Conservation (phyloP, 1,140 invertebrate genomes). For the Zaprionus lachaisei region DNA sequence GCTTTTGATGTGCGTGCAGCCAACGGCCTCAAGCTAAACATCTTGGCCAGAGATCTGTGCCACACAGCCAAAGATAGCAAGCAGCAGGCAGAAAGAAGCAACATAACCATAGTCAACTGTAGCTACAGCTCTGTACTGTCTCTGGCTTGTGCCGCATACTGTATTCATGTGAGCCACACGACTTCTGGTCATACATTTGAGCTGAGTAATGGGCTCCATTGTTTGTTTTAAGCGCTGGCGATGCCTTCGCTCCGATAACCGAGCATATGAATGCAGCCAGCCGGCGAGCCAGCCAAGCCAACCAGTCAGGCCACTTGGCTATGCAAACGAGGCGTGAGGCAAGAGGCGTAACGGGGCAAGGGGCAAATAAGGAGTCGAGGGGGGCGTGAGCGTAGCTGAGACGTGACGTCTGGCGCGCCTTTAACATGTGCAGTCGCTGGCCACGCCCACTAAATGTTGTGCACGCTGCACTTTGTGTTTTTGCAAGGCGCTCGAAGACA, state of each 20-base stretch:
- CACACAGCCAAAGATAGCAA: conserved; percentile 33
- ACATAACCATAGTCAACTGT: conserved; percentile 13
- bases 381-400: conserved; percentile 45
- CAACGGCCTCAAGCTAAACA: conserved; percentile 43
- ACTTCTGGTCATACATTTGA: conserved; percentile 48
- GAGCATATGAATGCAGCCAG: conserved; percentile 71
- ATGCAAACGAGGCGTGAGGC: conserved; percentile 66
- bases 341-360: conserved; percentile 17
- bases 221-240: conserved; percentile 75
- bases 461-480: conserved; percentile 65
- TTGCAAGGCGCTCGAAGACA: conserved; percentile 70
- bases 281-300: conserved; percentile 36
- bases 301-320: conserved; percentile 56
- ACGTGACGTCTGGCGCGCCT: conserved; percentile 58
- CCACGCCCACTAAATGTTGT: conserved; percentile 69
- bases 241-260: conserved; percentile 75
- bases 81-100: neutral
- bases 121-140: neutral
- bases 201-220: conserved; percentile 70
- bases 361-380: neutral
- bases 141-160: neutral
- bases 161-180: conserved; percentile 29
- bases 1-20: conserved; percentile 49
- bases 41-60: conserved; percentile 53
- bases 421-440: conserved; percentile 39